These are phyloP conservation scores for Amphimedon queenslandica DNA, from an alignment of 37 sponge, comb jelly and placozoan species.

Conservation along the genomic window DNA sequence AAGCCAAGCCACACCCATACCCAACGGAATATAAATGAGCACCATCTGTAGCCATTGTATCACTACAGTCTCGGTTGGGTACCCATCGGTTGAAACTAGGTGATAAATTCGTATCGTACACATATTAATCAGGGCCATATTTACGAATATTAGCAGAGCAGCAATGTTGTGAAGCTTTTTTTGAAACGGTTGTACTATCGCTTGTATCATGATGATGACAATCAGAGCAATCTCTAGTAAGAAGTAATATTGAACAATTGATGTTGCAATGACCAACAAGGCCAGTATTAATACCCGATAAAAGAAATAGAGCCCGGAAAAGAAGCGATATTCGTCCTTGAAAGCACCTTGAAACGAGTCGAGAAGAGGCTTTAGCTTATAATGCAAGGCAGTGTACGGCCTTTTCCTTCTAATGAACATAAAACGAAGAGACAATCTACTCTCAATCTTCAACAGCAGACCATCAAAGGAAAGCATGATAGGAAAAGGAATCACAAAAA, in stretches of 20 bases:
- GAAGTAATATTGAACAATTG: not conserved
- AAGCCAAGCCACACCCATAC: not conserved
- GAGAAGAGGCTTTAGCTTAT: not conserved
- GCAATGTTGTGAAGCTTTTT: not conserved
- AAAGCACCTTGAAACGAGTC: slow-evolving; percentile 1
- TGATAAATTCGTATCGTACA: not conserved
- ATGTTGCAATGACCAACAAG: not conserved
- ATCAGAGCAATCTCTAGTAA: not conserved
- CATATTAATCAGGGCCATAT: not conserved
- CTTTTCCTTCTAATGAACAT: not conserved
- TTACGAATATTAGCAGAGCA: not conserved
- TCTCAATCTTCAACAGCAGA: not conserved
- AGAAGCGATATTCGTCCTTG: not conserved
- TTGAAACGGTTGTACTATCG: slow-evolving; percentile 8
- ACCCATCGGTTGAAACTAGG: not conserved
- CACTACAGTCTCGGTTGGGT: not conserved
- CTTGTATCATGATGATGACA: not conserved
- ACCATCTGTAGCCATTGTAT: not conserved
- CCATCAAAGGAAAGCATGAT: not conserved
- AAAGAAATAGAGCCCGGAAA: not conserved
- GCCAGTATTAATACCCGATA: not conserved
- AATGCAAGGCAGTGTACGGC: not conserved
- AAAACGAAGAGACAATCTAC: not conserved
- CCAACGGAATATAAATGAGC: not conserved
- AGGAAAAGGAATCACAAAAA: not conserved